These are phyloP conservation scores for Drosophila quinaria DNA, from an alignment of 2,888 invertebrate genomes.

Conservation along the genomic window DNA sequence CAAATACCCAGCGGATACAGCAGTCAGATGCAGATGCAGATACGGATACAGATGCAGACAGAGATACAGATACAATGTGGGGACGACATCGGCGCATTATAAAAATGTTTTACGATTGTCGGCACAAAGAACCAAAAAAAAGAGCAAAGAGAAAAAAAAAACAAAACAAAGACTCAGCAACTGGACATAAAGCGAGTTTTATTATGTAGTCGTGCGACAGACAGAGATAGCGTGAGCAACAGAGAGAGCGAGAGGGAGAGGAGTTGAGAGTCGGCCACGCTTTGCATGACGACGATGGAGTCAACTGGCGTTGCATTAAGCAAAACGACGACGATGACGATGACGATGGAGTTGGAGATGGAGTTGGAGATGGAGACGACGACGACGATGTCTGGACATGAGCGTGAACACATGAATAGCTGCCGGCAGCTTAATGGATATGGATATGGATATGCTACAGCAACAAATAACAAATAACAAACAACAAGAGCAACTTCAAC, in stretches of 20 bases:
- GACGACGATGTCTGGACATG: conserved; percentile 70
- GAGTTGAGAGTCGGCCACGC: conserved; percentile 39
- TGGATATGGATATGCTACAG: conserved; percentile 52
- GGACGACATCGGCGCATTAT: conserved; percentile 61
- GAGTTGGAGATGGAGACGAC: conserved; percentile 46
- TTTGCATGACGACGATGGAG: conserved; percentile 61
- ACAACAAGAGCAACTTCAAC: conserved; percentile 26
- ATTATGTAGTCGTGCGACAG: conserved; percentile 50
- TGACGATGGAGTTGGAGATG: conserved; percentile 56
- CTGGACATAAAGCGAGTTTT: conserved; percentile 73
- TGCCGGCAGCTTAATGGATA: conserved; percentile 74
- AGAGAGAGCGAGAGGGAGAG: conserved; percentile 25
- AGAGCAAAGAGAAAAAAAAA: background rate
- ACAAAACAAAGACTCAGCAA: conserved; percentile 56
- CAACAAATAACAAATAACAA: conserved; percentile 48
- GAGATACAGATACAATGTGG: conserved; percentile 31
- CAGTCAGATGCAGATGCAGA: conserved; percentile 11
- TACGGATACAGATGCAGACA: conserved; percentile 1
- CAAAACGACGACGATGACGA: conserved; percentile 62
- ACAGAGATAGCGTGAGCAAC: background rate
- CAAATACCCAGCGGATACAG: conserved; percentile 15
- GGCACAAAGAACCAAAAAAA: conserved; percentile 31
- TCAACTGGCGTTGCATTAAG: conserved; percentile 67
- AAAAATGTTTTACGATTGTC: conserved; percentile 75
- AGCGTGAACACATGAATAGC: conserved; percentile 80